phyloP scores from a whole-genome alignment of 2,888 invertebrate genomes.

The Operophtera brumata region DNA sequence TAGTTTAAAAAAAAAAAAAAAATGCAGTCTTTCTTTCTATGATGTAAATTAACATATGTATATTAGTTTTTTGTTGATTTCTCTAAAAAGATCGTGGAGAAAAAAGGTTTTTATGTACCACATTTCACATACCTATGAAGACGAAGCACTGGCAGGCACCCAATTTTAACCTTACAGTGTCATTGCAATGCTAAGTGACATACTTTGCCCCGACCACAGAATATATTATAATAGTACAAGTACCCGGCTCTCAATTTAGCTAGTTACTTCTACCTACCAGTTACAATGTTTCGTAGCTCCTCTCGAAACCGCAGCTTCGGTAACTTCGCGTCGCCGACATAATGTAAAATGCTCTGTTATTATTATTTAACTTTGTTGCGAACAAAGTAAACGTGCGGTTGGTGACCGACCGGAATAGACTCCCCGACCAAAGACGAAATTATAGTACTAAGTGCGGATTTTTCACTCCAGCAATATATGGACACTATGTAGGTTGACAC shows the following conservation, averaged over 20 bases:
- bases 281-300: constrained; percentile 36
- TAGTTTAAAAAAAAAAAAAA: too few species aligned
- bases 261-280: constrained; percentile 17
- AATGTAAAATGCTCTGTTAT: constrained; percentile 47
- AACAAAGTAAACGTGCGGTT: constrained; percentile 38
- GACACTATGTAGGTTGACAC: background rate
- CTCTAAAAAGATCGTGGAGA: too few species aligned
- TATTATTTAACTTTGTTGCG: constrained; percentile 47
- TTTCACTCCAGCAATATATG: background rate
- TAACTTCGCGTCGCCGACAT: constrained; percentile 36
- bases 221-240: too few species aligned
- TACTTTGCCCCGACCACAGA: constrained; percentile 2
- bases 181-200: background rate
- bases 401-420: constrained; percentile 36
- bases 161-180: background rate
- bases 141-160: background rate
- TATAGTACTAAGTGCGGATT: background rate
- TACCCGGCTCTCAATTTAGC: background rate
- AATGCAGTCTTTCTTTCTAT: too few species aligned
- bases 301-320: constrained; percentile 37
- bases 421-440: constrained; percentile 19
- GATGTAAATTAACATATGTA: too few species aligned
- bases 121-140: too few species aligned
- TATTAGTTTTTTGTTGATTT: too few species aligned
- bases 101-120: too few species aligned